A percentile compares a stretch with the other conserved stretches of the same genome.
Conservation (phyloP, 2,888 invertebrate species). For the Pollenia labialis region DNA sequence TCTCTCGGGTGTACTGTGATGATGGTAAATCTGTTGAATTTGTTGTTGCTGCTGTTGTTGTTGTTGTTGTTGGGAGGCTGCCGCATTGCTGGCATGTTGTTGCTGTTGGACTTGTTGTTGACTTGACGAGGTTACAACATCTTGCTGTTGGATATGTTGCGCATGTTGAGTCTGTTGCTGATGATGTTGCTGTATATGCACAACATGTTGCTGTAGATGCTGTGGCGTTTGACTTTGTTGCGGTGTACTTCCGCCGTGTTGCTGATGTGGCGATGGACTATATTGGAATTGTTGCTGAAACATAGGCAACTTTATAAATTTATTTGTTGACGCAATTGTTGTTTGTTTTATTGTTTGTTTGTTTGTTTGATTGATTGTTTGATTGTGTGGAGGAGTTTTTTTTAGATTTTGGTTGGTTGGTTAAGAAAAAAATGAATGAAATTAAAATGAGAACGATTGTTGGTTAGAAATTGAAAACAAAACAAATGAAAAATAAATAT, state of each 20-base stretch:
- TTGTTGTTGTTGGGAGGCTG: slow-evolving; percentile 69
- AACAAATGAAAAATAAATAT: slow-evolving; percentile 42
- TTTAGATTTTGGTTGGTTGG: slow-evolving; percentile 54
- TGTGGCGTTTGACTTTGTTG: slow-evolving; percentile 81
- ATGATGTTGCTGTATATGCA: slow-evolving; percentile 82
- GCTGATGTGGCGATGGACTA: slow-evolving; percentile 83
- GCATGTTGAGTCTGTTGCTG: slow-evolving; percentile 79
- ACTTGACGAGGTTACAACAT: slow-evolving; percentile 83
- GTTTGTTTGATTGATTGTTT: slow-evolving; percentile 55
- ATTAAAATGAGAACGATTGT: slow-evolving; percentile 70
- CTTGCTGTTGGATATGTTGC: slow-evolving; percentile 81
- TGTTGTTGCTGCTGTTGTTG: slow-evolving; percentile 74
- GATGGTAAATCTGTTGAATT: slow-evolving; percentile 84
- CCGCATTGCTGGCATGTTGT: slow-evolving; percentile 75
- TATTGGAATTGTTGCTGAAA: slow-evolving; percentile 84
- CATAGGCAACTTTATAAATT: slow-evolving; percentile 83
- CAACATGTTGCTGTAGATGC: slow-evolving; percentile 83
- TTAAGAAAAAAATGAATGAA: slow-evolving; percentile 64
- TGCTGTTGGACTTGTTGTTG: slow-evolving; percentile 78
- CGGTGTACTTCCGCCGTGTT: slow-evolving; percentile 78
- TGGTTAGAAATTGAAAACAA: slow-evolving; percentile 52
- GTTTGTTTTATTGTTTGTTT: slow-evolving; percentile 55
- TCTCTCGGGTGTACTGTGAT: slow-evolving; percentile 84
- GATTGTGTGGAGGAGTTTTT: slow-evolving; percentile 54
- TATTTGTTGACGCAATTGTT: slow-evolving; percentile 77